These are phyloP conservation scores for Macrotrachela quadricornifera DNA, from an alignment of 1,140 invertebrate genomes.

Conservation along the genomic window DNA sequence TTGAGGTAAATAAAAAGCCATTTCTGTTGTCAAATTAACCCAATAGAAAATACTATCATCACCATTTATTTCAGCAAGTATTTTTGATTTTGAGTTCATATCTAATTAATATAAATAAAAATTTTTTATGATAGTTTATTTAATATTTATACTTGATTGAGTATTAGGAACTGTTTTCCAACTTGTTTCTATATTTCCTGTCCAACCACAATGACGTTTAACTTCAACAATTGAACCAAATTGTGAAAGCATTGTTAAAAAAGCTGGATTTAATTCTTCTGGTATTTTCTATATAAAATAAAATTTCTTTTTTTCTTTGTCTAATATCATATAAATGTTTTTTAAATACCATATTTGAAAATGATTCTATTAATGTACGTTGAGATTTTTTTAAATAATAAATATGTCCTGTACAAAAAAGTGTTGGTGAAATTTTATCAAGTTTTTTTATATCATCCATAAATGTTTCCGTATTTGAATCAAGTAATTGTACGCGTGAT, in stretches of 20 bases:
- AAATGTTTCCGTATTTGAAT: slow-evolving; percentile 48
- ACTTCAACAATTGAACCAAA: slow-evolving; percentile 67
- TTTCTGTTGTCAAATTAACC: slow-evolving; percentile 73
- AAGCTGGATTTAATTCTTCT: slow-evolving; percentile 43
- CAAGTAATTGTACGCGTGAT: slow-evolving; percentile 34
- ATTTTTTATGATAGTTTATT: background rate
- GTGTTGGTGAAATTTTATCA: slow-evolving; percentile 56
- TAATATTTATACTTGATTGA: background rate
- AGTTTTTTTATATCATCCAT: slow-evolving; percentile 46
- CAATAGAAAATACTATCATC: slow-evolving; percentile 61
- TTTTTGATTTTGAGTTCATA: background rate
- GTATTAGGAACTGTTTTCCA: slow-evolving; percentile 34
- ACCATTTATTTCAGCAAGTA: slow-evolving; percentile 31
- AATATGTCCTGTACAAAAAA: slow-evolving; percentile 72
- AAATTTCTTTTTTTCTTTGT: no score
- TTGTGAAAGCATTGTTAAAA: slow-evolving; percentile 53
- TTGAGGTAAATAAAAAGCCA: slow-evolving; percentile 72
- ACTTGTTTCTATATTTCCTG: slow-evolving; percentile 56
- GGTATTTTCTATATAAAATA: slow-evolving; percentile 33
- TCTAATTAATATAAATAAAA: no score
- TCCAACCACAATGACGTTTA: slow-evolving; percentile 62
- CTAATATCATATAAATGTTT: no score
- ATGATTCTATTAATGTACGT: slow-evolving; percentile 47
- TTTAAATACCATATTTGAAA: no score
- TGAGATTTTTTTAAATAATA: slow-evolving; percentile 79